These are phyloP conservation scores for Aphidius colemani DNA, from an alignment of 2,888 invertebrate species.

Conservation along the genomic window DNA sequence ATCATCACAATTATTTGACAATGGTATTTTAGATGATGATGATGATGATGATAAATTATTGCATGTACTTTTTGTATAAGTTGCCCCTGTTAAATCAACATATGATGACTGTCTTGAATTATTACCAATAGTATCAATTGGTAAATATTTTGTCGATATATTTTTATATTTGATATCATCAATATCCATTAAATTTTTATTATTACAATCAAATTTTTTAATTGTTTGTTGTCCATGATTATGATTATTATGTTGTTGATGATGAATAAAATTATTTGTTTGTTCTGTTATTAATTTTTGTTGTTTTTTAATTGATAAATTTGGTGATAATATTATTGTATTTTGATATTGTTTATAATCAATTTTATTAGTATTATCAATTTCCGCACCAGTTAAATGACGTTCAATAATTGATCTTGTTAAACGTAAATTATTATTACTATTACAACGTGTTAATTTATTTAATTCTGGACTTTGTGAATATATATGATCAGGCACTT, in stretches of 20 bases:
- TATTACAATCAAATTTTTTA: slow-evolving; percentile 5
- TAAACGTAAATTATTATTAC: neutral
- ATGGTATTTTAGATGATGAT: slow-evolving; percentile 16
- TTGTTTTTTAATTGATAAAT: slow-evolving; percentile 31
- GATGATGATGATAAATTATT: slow-evolving; percentile 8
- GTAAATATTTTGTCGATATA: slow-evolving; percentile 32
- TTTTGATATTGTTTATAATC: slow-evolving; percentile 22
- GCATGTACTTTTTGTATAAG: slow-evolving; percentile 28
- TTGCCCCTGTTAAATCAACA: slow-evolving; percentile 35
- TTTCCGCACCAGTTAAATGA: slow-evolving; percentile 42
- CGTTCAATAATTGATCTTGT: slow-evolving; percentile 38
- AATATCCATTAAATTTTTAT: slow-evolving; percentile 11
- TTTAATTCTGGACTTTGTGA: slow-evolving; percentile 14
- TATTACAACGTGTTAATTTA: neutral
- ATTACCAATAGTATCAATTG: slow-evolving; percentile 28
- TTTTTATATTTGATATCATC: slow-evolving; percentile 13
- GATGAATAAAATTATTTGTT: slow-evolving; percentile 18
- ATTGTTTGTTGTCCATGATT: slow-evolving; percentile 6
- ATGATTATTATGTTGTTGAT: slow-evolving; percentile 13
- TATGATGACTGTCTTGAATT: slow-evolving; percentile 29
- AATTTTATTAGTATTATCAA: slow-evolving; percentile 29
- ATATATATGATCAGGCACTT: slow-evolving; percentile 47
- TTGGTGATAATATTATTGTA: slow-evolving; percentile 22
- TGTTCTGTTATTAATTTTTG: slow-evolving; percentile 27
- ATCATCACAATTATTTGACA: slow-evolving; percentile 18